Evolutionary conservation across 2,888 invertebrate species (phyloP), one percentile per base, ranked within the genome.

Genomic region (Parelbella ahira): DNA sequence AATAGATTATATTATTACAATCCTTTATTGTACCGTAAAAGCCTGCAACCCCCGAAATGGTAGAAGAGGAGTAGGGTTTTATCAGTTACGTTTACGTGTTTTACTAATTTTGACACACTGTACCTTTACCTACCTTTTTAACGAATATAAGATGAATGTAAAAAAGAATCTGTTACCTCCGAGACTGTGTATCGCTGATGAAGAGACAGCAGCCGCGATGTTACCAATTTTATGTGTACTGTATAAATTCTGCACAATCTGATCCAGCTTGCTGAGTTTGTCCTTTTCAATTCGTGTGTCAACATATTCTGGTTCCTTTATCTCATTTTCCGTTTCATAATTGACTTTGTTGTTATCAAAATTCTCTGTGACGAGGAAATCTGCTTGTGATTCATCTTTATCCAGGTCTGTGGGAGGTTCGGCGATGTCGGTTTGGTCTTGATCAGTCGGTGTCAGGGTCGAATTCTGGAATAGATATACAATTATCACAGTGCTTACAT

Each of bases 171-270:
- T 5, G 5, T 56, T 46, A 64, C 66, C 68, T 50, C 64, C 66
- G 50, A 72, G 56, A 56, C 51, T 65, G n/a, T 58, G 47, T 20
- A 49, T 10, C 10, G 66, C 43, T 0, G 68, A 54, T 19, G 67
- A 53, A 0, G 71, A 58, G n/a, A 55, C 49, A 6, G 54, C 48
- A 1, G 60, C 39, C 0, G 49, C 50, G 0, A 78, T 73, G 37
- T 59, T 78, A 0, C 78, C 76, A 51, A 83, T 76, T 53, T 80
- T 78, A 47, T 83, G 86, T 4, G 81, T 81, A 38, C 79, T 86
- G 23, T 86, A 86, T 48, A 87, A 49, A 48, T 86, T 87, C 61
- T 86, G 81, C 0, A 87, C 86, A 3, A 87, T 87, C 51, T 84
- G 84, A 27, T 87, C 87, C 36, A 87, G 47, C 53, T 83, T 87